A percentile compares a stretch with the other conserved stretches of the same genome.
These are phyloP conservation scores for Erinaceus europaeus DNA, from an alignment of 2,113 vertebrate species.

Conservation along the genomic window DNA sequence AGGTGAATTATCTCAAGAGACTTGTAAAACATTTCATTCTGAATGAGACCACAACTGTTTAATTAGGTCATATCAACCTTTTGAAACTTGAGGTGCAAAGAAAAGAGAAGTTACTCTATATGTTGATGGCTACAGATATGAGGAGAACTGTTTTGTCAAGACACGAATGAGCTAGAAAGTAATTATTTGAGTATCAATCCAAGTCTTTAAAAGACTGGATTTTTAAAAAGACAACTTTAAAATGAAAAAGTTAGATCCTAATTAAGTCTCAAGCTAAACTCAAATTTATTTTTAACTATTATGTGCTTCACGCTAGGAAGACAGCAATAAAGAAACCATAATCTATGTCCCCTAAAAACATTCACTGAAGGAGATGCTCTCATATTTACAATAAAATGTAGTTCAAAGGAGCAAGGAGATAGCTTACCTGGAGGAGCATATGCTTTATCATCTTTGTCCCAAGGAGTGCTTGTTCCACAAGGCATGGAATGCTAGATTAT, in stretches of 20 bases:
- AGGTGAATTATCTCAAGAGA: slow-evolving; percentile 57
- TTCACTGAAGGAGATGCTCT: neutral
- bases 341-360: neutral
- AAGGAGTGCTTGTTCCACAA: neutral
- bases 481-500: neutral
- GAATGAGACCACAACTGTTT: slow-evolving; percentile 15
- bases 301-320: neutral
- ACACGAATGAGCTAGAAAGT: neutral
- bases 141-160: neutral
- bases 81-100: neutral
- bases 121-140: neutral
- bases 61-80: slow-evolving; percentile 21
- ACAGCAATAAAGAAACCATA: neutral
- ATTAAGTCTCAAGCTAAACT: neutral
- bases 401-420: neutral
- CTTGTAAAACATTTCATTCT: slow-evolving; percentile 36
- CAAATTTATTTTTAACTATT: slow-evolving; percentile 23
- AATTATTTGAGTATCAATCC: neutral
- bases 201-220: too few relatives aligned
- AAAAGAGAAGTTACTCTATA: neutral
- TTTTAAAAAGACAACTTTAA: too few relatives aligned
- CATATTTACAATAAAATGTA: neutral
- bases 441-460: neutral
- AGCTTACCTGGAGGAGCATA: too few relatives aligned
- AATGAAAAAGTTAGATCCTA: neutral